Evolutionary conservation across 2,797 vertebrate species (phyloP).

Genomic region (Melanotaenia parkinsoni): DNA sequence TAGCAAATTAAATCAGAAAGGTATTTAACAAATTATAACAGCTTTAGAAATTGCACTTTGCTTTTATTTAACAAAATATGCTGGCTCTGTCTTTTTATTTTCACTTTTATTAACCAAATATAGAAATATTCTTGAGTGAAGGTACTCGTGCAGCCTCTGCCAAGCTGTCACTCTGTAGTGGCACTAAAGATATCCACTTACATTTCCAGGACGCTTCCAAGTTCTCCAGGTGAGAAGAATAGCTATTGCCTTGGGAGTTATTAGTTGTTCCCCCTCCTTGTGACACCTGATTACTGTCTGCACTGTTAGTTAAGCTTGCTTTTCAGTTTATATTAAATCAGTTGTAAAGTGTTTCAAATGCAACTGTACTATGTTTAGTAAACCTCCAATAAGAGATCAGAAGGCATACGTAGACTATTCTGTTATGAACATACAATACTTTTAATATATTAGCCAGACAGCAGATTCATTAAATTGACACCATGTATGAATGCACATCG

Average conservation of each 20-base stretch:
- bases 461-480: constrained; percentile 59
- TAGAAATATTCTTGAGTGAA: background rate
- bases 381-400: constrained; percentile 10
- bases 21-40: background rate
- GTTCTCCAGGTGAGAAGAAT: background rate
- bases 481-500: constrained; percentile 45
- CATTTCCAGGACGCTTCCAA: constrained; percentile 6
- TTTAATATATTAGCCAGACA: constrained; percentile 33
- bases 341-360: constrained; percentile 5
- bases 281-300: constrained; percentile 18
- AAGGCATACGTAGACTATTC: constrained; percentile 15
- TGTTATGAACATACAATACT: constrained; percentile 20
- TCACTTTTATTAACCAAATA: background rate
- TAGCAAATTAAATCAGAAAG: background rate
- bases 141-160: background rate
- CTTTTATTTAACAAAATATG: background rate
- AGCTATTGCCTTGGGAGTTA: constrained; percentile 12
- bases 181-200: background rate
- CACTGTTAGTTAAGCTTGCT: constrained; percentile 4
- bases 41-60: background rate
- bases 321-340: constrained; percentile 4
- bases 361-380: background rate
- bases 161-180: constrained; percentile 28
- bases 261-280: constrained; percentile 5
- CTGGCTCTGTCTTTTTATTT: background rate